phyloP scores from a whole-genome alignment of 1,140 invertebrate genomes.

The Scylla paramamosain region DNA sequence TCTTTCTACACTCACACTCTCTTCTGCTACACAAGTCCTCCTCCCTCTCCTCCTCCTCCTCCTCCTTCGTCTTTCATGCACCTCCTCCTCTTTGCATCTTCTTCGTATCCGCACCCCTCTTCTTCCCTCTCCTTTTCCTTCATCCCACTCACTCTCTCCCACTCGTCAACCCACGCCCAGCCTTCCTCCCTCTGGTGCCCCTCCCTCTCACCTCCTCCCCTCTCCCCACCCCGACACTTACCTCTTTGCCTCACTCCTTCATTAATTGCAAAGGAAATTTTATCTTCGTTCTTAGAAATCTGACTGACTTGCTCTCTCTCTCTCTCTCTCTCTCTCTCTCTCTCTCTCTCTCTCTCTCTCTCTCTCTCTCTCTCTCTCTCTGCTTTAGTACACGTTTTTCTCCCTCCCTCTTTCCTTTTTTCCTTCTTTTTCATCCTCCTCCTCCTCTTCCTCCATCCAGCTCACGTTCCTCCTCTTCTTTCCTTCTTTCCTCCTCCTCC shows the following conservation, averaged over 20 bases:
- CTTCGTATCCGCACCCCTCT: background rate
- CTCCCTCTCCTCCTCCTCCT: too few relatives aligned
- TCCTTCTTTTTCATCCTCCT: background rate
- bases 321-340: background rate
- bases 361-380: conserved; percentile 20
- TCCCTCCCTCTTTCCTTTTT: background rate
- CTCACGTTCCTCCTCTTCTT: background rate
- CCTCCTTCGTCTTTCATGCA: too few relatives aligned
- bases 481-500: background rate
- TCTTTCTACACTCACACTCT: too few relatives aligned
- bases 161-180: too few relatives aligned
- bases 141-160: too few relatives aligned
- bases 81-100: background rate
- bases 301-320: too few relatives aligned
- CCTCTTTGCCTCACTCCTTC: too few relatives aligned
- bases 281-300: background rate
- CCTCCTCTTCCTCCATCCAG: background rate
- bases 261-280: background rate
- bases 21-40: too few relatives aligned
- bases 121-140: background rate
- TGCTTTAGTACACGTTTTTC: background rate
- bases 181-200: background rate
- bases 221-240: background rate
- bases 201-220: background rate
- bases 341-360: conserved; percentile 14